phyloP scores from a whole-genome alignment of 2,113 vertebrate genomes.

The Nannospalax galili region DNA sequence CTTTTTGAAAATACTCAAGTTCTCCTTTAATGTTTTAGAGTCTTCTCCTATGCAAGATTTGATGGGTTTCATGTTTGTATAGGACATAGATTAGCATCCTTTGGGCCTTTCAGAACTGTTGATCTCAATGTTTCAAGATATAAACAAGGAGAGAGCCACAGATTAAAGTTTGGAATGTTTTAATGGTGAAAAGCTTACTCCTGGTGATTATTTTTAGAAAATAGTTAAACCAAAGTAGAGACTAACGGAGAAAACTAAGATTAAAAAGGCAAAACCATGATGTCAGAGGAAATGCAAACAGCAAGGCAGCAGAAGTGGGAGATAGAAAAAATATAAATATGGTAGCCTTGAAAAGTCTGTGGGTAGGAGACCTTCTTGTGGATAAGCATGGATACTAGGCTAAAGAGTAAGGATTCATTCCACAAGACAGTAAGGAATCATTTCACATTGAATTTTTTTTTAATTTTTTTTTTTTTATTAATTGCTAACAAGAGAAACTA shows the following conservation, averaged over 20 bases:
- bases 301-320: not conserved
- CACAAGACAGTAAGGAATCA: not conserved
- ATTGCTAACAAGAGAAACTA: constrained; percentile 11
- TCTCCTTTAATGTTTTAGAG: constrained; percentile 55
- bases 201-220: constrained; percentile 27
- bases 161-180: not conserved
- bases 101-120: constrained; percentile 3
- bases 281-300: not conserved
- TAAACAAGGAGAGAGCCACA: not conserved
- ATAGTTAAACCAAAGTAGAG: constrained; percentile 41
- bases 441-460: not conserved
- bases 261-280: not conserved
- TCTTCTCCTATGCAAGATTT: constrained; percentile 43
- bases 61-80: constrained; percentile 26
- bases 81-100: not conserved
- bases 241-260: not conserved
- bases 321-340: not conserved
- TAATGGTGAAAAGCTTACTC: constrained; percentile 11
- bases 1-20: constrained; percentile 60
- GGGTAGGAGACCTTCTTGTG: not conserved
- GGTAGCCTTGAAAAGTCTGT: not conserved
- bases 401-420: not conserved
- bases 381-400: not conserved
- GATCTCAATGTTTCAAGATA: constrained; percentile 40
- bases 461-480: not conserved